Conservation (phyloP, 2,797 vertebrate genomes). For the Mastacembelus armatus region DNA sequence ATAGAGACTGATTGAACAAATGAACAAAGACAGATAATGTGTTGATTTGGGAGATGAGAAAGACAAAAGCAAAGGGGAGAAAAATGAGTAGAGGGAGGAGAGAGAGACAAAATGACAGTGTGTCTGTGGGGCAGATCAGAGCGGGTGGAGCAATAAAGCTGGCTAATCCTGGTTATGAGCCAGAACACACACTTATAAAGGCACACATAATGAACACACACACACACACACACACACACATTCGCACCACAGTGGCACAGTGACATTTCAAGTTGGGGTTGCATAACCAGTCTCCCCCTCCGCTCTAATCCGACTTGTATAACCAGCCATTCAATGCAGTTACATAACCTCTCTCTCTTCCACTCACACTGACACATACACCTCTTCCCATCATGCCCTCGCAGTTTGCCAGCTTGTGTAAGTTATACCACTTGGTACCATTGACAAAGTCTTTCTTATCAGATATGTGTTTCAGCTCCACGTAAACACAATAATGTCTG, state of each 20-base stretch:
- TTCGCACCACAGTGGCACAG: constrained; percentile 61
- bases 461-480: constrained; percentile 8
- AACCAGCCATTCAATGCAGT: constrained; percentile 79
- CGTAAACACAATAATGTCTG: constrained; percentile 4
- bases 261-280: constrained; percentile 82
- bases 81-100: background rate
- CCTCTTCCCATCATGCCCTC: constrained; percentile 38
- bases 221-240: too few relatives aligned
- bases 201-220: constrained; percentile 28
- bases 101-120: constrained; percentile 24
- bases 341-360: constrained; percentile 71
- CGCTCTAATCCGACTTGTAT: constrained; percentile 82
- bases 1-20: background rate
- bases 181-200: constrained; percentile 54
- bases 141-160: constrained; percentile 61
- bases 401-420: constrained; percentile 66
- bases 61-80: constrained; percentile 19
- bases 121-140: constrained; percentile 60
- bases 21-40: constrained; percentile 1
- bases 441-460: constrained; percentile 45
- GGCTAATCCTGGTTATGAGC: constrained; percentile 70
- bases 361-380: constrained; percentile 46
- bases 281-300: constrained; percentile 78
- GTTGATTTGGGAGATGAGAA: constrained; percentile 19
- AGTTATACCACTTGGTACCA: constrained; percentile 58